phyloP scores from a whole-genome alignment of 2,888 invertebrate genomes.

The Pandemis corylana region DNA sequence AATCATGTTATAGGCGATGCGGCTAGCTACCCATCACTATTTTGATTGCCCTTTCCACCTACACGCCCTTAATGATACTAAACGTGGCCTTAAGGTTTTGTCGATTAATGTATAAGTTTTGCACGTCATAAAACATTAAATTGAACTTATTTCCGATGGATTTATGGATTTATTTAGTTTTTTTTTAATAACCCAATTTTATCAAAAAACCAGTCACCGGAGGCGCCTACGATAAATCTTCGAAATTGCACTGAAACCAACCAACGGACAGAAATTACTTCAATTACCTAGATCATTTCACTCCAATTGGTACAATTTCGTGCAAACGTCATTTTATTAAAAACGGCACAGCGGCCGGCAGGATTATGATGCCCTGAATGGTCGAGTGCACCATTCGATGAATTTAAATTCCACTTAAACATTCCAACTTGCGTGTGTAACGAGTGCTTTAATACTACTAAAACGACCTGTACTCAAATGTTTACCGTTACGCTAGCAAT shows the following conservation, averaged over 20 bases:
- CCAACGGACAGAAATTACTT: not conserved
- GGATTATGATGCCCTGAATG: conserved; percentile 16
- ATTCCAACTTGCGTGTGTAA: conserved; percentile 23
- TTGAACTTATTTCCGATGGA: too few relatives aligned
- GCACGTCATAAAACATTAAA: too few relatives aligned
- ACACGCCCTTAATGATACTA: too few relatives aligned
- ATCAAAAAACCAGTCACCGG: not conserved
- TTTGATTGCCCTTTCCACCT: too few relatives aligned
- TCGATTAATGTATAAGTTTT: too few relatives aligned
- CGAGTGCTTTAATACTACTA: conserved; percentile 15
- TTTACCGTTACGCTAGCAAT: too few relatives aligned
- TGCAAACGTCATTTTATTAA: conserved; percentile 15
- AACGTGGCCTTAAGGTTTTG: too few relatives aligned
- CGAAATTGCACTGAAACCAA: not conserved
- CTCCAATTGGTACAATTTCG: conserved; percentile 7
- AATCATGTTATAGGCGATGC: too few relatives aligned
- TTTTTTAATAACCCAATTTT: too few relatives aligned
- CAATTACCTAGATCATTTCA: conserved; percentile 4
- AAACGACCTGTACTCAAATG: not conserved
- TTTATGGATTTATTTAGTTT: too few relatives aligned
- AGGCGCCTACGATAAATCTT: not conserved
- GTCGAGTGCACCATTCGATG: conserved; percentile 21
- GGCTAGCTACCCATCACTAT: too few relatives aligned
- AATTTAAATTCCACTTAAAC: conserved; percentile 31
- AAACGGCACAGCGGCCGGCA: not conserved